These are phyloP conservation scores for Hedychridium roseum DNA, from an alignment of 2,888 invertebrate species.

Conservation along the genomic window DNA sequence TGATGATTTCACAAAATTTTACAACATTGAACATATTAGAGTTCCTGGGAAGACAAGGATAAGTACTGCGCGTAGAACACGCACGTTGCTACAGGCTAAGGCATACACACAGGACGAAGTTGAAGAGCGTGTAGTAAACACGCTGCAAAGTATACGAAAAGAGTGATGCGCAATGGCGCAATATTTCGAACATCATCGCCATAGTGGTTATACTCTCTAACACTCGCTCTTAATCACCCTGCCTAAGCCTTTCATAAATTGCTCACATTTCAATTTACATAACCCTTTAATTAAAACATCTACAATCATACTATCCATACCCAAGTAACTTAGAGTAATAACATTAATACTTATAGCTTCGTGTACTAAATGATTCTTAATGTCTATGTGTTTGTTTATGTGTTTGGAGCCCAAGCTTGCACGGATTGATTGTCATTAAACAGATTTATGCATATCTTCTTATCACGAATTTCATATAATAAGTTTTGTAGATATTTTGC, in stretches of 20 bases:
- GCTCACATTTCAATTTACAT: not conserved
- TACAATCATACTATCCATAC: not conserved
- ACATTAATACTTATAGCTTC: not conserved
- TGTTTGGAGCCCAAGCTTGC: not conserved
- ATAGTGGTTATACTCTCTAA: too few species aligned
- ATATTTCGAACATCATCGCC: too few species aligned
- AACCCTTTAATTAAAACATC: not conserved
- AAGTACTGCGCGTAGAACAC: too few species aligned
- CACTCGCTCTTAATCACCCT: too few species aligned
- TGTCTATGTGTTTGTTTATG: not conserved
- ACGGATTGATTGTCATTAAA: slow-evolving; percentile 5
- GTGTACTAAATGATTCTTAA: not conserved
- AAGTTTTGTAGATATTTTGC: slow-evolving; percentile 22
- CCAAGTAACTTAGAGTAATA: not conserved
- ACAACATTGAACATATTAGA: not conserved
- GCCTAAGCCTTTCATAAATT: not conserved
- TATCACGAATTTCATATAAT: not conserved
- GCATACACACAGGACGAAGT: too few species aligned
- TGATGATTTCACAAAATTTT: not conserved
- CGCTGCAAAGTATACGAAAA: too few species aligned
- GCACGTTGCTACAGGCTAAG: too few species aligned
- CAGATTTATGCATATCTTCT: not conserved
- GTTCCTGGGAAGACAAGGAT: too few species aligned
- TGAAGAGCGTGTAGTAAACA: too few species aligned
- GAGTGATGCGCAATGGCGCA: too few species aligned